These are phyloP conservation scores for Oryzaephilus surinamensis DNA, from an alignment of 1,140 invertebrate genomes.

Conservation along the genomic window DNA sequence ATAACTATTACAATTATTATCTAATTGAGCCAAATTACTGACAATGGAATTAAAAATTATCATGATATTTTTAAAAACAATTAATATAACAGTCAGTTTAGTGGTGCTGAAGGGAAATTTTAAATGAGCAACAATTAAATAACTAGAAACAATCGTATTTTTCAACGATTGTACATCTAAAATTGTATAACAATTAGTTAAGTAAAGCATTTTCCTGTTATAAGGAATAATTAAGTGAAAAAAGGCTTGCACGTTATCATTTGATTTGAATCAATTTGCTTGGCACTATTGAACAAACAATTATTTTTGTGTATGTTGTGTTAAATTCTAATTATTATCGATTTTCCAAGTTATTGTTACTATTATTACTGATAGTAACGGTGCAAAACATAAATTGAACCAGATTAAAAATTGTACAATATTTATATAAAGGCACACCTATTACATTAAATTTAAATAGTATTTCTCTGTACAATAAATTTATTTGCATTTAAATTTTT, in stretches of 20 bases:
- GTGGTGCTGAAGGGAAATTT: no score
- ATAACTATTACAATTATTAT: not conserved
- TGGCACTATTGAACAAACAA: not conserved
- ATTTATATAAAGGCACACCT: constrained; percentile 34
- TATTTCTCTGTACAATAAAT: constrained; percentile 19
- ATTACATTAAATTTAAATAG: constrained; percentile 27
- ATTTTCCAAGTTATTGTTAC: not conserved
- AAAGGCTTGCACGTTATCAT: no score
- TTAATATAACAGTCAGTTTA: no score
- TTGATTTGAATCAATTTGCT: no score
- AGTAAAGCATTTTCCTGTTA: no score
- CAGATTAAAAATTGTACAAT: constrained; percentile 30
- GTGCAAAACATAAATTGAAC: constrained; percentile 13
- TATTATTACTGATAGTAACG: not conserved
- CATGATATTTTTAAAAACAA: no score
- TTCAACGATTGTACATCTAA: no score
- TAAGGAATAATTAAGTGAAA: no score
- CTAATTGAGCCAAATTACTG: not conserved
- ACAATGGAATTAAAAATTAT: constrained; percentile 2
- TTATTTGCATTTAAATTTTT: constrained; percentile 1
- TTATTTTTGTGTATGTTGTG: not conserved
- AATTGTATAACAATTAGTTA: no score
- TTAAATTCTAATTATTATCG: not conserved
- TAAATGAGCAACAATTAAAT: no score
- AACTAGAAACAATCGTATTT: no score